Base-by-base conservation (phyloP, 2,888 invertebrate genomes). In the Parelbella ahira region DNA sequence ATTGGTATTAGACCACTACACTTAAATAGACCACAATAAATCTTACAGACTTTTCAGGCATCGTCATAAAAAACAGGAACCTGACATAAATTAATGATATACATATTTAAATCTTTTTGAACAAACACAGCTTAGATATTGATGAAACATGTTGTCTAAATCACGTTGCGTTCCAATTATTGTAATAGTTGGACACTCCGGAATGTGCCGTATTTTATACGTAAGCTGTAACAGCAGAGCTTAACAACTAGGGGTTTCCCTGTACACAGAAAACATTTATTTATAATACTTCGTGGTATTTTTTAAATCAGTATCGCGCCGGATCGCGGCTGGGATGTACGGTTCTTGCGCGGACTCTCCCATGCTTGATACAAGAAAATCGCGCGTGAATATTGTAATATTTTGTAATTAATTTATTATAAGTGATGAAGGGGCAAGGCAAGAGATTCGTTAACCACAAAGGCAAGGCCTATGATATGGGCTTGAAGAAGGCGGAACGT, bases 361-460 rank as follows among this genome's bases (percentile, higher is more conserved):
- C n/a, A n/a, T n/a, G n/a, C n/a, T n/a, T n/a, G n/a, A n/a, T n/a
- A 11, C 4, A 27, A 15, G 8, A 8, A 13, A 8, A 28, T 0
- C 19, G 30, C 30, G 19, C 13, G 30, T 19, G 30, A 10, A 2
- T 10, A 4, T 30, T 3, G 2, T 5, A 20, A 20, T 3, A 6
- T 5, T 19, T 18, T 18, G 12, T 2, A 15, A 8, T 18, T 9
- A 9, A 13, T 42, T 45, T 38, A 39, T 48, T 42, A 36, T 39
- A 36, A 41, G 42, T 43, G 43, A 63, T 63, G 63, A 63, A 57
- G 49, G 63, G 55, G 4, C 61, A 60, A 13, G 50, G 52, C 5
- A 63, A 63, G 44, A 30, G 63, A 9, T 62, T 62, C 25, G 53
- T 62, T 29, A 58, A 54, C 37, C 59, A 63, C 12, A 57, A 56